Conservation (phyloP, 2,797 vertebrate species). For the Mionectes olivaceus region DNA sequence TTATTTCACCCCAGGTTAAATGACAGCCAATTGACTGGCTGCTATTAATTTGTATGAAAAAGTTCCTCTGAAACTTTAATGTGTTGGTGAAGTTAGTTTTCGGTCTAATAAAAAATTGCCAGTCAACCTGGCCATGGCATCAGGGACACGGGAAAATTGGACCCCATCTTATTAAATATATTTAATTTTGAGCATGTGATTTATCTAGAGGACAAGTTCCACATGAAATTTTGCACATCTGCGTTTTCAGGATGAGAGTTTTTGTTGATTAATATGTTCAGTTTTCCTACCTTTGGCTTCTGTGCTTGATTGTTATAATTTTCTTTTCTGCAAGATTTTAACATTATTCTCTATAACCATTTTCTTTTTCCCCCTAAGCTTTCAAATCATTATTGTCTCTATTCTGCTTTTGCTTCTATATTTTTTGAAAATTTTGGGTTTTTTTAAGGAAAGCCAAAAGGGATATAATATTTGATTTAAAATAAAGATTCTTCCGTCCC, state of each 20-base stretch:
- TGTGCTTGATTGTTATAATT: neutral
- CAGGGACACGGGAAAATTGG: neutral
- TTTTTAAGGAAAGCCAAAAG: neutral
- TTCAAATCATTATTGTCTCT: neutral
- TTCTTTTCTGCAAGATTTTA: neutral
- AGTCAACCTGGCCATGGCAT: neutral
- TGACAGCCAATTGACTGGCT: neutral
- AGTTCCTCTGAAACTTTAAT: neutral
- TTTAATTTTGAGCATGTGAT: neutral
- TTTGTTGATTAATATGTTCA: neutral
- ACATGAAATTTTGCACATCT: neutral
- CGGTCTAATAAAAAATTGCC: neutral
- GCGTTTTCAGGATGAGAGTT: neutral
- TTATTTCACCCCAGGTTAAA: neutral
- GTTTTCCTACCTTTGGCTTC: neutral
- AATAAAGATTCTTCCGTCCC: neutral
- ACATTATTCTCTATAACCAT: neutral
- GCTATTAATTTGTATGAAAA: neutral
- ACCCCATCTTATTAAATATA: neutral
- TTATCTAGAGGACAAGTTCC: neutral
- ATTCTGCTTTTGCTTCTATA: neutral
- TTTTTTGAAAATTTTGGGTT: neutral
- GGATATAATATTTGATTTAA: neutral
- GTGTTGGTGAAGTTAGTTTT: neutral
- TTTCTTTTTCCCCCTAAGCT: neutral